These are phyloP conservation scores for Donacobius atricapilla DNA, from an alignment of 2,113 vertebrate genomes.

Conservation along the genomic window DNA sequence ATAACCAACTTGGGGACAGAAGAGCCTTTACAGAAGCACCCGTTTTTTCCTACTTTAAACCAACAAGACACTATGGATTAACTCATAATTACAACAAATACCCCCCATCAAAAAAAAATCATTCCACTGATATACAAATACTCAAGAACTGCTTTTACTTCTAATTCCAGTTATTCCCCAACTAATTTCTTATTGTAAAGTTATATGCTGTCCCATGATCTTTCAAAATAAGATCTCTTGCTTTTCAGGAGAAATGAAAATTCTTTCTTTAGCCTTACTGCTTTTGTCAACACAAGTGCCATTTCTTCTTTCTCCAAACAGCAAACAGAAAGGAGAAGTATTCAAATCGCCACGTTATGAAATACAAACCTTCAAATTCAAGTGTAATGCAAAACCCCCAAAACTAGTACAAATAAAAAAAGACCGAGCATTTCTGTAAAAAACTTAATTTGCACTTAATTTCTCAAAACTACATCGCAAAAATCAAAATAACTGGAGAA, in stretches of 20 bases:
- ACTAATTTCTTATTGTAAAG: neutral
- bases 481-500: neutral
- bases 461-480: fast-evolving
- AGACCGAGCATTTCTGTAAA: neutral
- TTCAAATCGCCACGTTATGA: neutral
- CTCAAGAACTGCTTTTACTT: neutral
- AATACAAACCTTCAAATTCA: neutral
- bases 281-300: fast-evolving
- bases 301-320: neutral
- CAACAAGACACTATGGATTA: neutral
- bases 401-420: neutral
- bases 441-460: neutral
- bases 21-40: neutral
- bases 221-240: neutral
- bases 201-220: fast-evolving
- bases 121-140: neutral
- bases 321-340: neutral
- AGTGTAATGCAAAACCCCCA: neutral
- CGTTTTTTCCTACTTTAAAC: neutral
- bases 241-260: neutral
- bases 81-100: neutral
- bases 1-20: neutral
- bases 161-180: neutral
- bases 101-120: fast-evolving
- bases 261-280: neutral